Base-by-base conservation (phyloP, 2,113 vertebrate genomes). In the Notothenia coriiceps region DNA sequence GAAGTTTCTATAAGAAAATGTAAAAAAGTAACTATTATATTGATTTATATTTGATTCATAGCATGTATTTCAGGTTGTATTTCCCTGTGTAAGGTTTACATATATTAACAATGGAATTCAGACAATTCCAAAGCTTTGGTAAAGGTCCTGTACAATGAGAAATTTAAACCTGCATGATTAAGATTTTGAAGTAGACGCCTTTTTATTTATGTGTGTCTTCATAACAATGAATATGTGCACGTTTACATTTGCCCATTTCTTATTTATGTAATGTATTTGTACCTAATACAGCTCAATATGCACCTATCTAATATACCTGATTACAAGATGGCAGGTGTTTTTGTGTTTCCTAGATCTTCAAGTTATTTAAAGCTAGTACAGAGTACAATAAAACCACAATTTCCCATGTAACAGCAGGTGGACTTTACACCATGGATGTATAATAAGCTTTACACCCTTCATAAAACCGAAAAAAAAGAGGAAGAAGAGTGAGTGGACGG, bases 301-400 rank as follows among this genome's bases (percentile, higher is more conserved):
- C 17, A 12, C 29, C n/a, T 2, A 64, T 49, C 25, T 54, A 66
- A 51, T 52, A 15, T 17, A 5, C 49, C 2, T 43, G 10, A 44
- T 54, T 35, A 29, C 1, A 57, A 13, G 8, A 20, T 29, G 11
- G 7, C 50, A 60, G 4, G 40, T 43, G 29, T 54, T 22, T 35
- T 33, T 35, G n/a, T 60, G 13, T 47, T 46, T 17, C 6, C 10
- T 20, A 8, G 22, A 54, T 52, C 7, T 66, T 18, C 55, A 57
- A 20, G 25, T 40, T n/a, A 54, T 68, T 47, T 50, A 1, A 51
- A 40, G 22, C 1, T 15, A 10, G 5, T 13, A 12, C 43, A n/a
- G 2, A 0, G 7, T 52, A 15, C 20, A 47, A 2, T 69, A 54
- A 74, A 85, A 87, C 80, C 82, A 80, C 84, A 89, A 54, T 33